Conservation (phyloP, 2,888 invertebrate genomes). For the Chloroclystis v-ata region DNA sequence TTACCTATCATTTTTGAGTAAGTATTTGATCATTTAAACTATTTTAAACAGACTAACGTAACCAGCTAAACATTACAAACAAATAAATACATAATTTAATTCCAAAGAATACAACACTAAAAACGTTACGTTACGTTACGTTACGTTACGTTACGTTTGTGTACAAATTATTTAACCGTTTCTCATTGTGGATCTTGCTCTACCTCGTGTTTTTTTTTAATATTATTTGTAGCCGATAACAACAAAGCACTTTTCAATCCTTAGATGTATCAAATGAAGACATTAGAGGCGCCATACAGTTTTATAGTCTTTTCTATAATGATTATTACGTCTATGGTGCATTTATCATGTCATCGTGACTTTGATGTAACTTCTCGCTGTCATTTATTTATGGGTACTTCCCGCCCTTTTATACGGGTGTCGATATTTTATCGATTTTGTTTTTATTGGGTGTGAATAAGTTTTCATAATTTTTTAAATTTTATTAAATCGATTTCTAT, state of each 20-base stretch:
- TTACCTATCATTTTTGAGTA: too few relatives aligned
- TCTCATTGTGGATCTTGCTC: too few relatives aligned
- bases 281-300: slow-evolving; percentile 40
- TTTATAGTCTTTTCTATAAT: slow-evolving; percentile 2
- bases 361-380: slow-evolving; percentile 27
- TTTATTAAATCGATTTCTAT: too few relatives aligned
- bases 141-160: too few relatives aligned
- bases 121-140: too few relatives aligned
- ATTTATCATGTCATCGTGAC: slow-evolving; percentile 27
- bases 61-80: too few relatives aligned
- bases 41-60: too few relatives aligned
- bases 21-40: too few relatives aligned
- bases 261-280: slow-evolving; percentile 34
- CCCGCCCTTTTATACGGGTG: slow-evolving; percentile 6
- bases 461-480: not conserved
- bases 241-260: slow-evolving; percentile 30
- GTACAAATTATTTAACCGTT: too few relatives aligned
- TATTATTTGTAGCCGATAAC: not conserved
- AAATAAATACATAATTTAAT: too few relatives aligned
- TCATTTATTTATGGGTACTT: not conserved
- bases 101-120: too few relatives aligned
- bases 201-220: too few relatives aligned
- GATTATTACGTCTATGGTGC: not conserved
- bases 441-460: not conserved
- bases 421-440: slow-evolving; percentile 7